Evolutionary conservation across 1,140 invertebrate species (phyloP).

Genomic region (Kradibia gibbosae): DNA sequence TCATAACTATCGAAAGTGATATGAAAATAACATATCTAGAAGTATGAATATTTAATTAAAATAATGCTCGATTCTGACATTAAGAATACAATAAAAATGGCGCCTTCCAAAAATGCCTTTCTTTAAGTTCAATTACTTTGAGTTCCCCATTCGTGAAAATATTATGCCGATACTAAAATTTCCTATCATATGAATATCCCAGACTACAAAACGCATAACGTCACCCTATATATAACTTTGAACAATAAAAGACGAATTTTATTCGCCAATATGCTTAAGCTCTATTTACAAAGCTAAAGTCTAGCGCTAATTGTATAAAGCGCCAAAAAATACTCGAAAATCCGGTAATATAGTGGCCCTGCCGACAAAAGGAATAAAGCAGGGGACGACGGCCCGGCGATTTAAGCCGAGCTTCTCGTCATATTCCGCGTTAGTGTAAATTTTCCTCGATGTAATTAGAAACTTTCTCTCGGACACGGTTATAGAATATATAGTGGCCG

Average conservation of each 20-base stretch:
- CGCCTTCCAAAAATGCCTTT: not conserved
- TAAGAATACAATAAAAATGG: slow-evolving; percentile 12
- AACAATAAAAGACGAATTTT: slow-evolving; percentile 26
- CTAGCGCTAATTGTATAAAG: slow-evolving; percentile 24
- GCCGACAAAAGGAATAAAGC: slow-evolving; percentile 13
- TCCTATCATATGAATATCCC: slow-evolving; percentile 8
- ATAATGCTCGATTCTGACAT: not conserved
- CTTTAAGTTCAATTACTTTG: slow-evolving; percentile 28
- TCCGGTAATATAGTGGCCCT: slow-evolving; percentile 12
- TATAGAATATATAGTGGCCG: not conserved
- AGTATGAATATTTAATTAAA: not conserved
- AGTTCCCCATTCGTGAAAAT: slow-evolving; percentile 18
- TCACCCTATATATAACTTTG: not conserved
- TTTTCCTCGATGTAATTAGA: slow-evolving; percentile 24
- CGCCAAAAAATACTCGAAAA: slow-evolving; percentile 1
- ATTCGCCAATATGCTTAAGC: not conserved
- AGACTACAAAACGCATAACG: not conserved
- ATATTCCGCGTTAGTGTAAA: slow-evolving; percentile 20
- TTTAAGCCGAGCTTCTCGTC: slow-evolving; percentile 22
- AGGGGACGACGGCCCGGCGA: not conserved
- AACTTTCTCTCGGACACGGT: not conserved
- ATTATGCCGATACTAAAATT: slow-evolving; percentile 35
- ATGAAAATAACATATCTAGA: not conserved
- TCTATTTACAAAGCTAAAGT: not conserved
- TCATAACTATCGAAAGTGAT: not conserved